A percentile compares a stretch with the other conserved stretches of the same genome.
Conservation (phyloP, 2,113 vertebrate genomes). For the Tyto alba region DNA sequence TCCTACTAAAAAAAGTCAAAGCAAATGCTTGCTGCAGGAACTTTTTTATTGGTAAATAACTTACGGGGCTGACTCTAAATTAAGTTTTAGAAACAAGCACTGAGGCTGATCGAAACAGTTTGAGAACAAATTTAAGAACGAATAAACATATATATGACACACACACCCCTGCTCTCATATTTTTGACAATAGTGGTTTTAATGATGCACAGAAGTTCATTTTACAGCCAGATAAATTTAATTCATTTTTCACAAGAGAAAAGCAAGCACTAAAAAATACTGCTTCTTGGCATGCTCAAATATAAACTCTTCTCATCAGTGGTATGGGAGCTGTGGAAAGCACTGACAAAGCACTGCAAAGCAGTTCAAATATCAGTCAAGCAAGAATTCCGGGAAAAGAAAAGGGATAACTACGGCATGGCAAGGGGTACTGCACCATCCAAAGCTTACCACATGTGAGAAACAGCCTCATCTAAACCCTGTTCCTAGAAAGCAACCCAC, state of each 20-base stretch:
- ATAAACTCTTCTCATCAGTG: not conserved
- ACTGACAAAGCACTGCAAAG: not conserved
- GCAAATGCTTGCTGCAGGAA: not conserved
- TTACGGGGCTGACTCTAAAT: accelerated
- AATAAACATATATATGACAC: not conserved
- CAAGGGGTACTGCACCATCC: not conserved
- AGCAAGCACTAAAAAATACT: not conserved
- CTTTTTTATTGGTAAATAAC: not conserved
- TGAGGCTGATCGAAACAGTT: not conserved
- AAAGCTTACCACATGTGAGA: not conserved
- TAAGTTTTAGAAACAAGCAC: not conserved
- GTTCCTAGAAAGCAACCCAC: not conserved
- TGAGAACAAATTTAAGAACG: not conserved
- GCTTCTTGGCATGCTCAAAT: not conserved
- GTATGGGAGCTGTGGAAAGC: not conserved
- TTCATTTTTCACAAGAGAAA: not conserved
- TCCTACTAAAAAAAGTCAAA: not conserved
- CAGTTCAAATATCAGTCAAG: not conserved
- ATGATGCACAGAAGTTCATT: not conserved
- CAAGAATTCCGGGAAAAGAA: not conserved
- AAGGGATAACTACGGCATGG: not conserved
- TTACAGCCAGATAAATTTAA: not conserved
- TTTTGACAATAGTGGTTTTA: not conserved
- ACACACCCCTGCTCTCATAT: not conserved
- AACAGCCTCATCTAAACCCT: not conserved